Conservation (phyloP, 2,113 vertebrate genomes). For the Ceratotherium simum region DNA sequence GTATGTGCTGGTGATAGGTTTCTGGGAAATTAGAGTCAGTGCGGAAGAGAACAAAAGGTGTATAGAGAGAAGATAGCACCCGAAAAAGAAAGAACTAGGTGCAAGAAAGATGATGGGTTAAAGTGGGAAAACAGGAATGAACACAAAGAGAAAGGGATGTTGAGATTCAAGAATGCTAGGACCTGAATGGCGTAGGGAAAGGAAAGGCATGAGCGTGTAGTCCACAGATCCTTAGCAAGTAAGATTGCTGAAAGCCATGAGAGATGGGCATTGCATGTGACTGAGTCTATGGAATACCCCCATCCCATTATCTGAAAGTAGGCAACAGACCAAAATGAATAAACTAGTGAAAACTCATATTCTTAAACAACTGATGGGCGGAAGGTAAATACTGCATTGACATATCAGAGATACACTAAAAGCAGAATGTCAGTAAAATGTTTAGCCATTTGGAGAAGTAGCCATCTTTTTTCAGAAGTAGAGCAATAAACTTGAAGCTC, state of each 20-base stretch:
- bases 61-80: background rate
- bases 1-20: background rate
- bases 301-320: background rate
- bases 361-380: background rate
- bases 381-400: background rate
- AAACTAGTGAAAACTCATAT: background rate
- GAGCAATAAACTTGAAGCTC: background rate
- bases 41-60: background rate
- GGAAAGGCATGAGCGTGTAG: background rate
- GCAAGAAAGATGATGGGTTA: background rate
- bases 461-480: background rate
- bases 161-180: background rate
- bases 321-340: background rate
- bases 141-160: background rate
- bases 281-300: background rate
- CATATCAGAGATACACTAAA: background rate
- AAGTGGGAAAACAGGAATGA: background rate
- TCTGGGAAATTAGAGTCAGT: background rate
- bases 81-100: background rate
- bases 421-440: background rate
- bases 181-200: background rate
- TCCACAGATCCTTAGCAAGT: background rate
- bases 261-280: background rate
- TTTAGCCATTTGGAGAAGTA: background rate
- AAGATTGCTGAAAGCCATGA: background rate